Evolutionary conservation across 2,113 vertebrate species (phyloP).

Genomic region (Sinocyclocheilus maitianheensis): DNA sequence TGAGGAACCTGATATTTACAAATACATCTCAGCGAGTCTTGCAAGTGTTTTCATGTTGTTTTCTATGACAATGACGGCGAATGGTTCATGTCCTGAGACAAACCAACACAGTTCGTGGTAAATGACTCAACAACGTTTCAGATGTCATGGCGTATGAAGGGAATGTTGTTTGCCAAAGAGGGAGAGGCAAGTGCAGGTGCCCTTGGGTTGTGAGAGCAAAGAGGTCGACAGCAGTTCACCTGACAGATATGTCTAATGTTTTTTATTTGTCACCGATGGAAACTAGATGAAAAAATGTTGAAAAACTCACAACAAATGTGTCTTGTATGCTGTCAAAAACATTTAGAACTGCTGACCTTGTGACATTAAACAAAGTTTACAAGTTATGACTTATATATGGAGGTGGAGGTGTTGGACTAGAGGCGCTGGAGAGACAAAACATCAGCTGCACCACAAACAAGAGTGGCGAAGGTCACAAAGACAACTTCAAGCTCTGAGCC

Average conservation of each 20-base stretch:
- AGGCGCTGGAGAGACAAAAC: constrained; percentile 16
- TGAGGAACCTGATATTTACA: constrained; percentile 18
- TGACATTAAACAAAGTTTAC: constrained; percentile 36
- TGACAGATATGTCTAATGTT: constrained; percentile 26
- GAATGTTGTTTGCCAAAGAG: constrained; percentile 9
- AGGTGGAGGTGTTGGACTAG: constrained; percentile 1
- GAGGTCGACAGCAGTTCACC: constrained; percentile 34
- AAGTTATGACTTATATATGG: not conserved
- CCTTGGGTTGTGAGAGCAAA: constrained; percentile 28
- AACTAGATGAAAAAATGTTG: not conserved
- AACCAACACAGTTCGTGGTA: constrained; percentile 59
- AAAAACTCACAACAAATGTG: constrained; percentile 18
- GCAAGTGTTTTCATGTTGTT: not conserved
- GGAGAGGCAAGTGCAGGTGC: constrained; percentile 6
- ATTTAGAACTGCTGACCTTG: constrained; percentile 19
- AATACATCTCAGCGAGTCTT: constrained; percentile 11
- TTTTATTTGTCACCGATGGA: not conserved
- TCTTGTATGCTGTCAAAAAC: constrained; percentile 17
- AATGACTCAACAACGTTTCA: constrained; percentile 59
- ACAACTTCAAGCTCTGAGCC: not conserved
- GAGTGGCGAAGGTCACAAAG: not conserved
- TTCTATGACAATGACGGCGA: not conserved
- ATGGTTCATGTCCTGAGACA: constrained; percentile 64
- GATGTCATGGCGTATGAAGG: constrained; percentile 45
- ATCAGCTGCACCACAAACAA: not conserved